phyloP scores from a whole-genome alignment of 2,113 vertebrate genomes.

The Aegotheles bennettii region DNA sequence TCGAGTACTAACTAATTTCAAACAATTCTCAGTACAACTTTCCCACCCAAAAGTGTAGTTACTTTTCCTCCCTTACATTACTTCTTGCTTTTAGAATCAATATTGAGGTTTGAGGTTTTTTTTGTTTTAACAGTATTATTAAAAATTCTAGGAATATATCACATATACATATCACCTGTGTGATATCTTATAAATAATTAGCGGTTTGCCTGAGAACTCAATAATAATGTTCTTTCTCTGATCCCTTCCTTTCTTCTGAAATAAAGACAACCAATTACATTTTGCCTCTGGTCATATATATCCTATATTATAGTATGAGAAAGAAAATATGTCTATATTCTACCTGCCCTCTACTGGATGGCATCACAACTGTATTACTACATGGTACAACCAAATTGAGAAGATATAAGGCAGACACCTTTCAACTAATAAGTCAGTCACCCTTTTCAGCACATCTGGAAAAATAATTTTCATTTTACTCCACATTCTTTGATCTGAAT shows the following conservation, averaged over 20 bases:
- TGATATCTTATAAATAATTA: neutral
- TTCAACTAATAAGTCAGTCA: neutral
- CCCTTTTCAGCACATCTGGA: neutral
- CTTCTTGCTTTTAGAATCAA: neutral
- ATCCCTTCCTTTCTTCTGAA: neutral
- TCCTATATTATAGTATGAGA: neutral
- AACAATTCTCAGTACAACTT: neutral
- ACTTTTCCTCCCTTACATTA: neutral
- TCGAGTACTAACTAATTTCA: neutral
- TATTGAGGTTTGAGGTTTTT: neutral
- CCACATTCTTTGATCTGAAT: neutral
- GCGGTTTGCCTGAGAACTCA: neutral
- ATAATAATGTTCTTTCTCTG: neutral
- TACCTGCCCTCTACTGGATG: neutral
- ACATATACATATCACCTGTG: neutral
- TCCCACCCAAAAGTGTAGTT: neutral
- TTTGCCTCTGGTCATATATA: neutral
- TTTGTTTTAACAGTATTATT: neutral
- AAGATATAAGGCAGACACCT: neutral
- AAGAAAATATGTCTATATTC: neutral
- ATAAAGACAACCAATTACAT: fast-evolving
- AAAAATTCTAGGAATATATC: neutral
- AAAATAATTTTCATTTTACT: neutral
- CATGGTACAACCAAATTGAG: neutral
- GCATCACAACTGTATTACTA: neutral